Evolutionary conservation across 2,888 invertebrate genomes (phyloP), one percentile per base, ranked within the genome.

Genomic region (Rotaria magnacalcarata): DNA sequence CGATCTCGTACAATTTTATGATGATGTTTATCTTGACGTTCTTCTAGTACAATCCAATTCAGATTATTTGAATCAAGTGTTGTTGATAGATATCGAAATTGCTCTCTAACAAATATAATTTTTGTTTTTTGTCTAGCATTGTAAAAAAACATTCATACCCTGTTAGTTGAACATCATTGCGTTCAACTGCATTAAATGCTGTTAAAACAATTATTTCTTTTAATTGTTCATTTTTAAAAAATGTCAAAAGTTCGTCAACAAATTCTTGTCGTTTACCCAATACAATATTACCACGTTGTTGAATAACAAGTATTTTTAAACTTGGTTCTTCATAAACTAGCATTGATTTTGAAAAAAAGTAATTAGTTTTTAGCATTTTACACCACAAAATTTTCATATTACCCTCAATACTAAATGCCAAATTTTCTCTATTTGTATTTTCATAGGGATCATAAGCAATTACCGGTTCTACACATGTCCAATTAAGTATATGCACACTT

Each of bases 171-270:
- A 47, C 47, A 80, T 80, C 80, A 80, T 43, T 80, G 19, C 80
- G 80, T 80, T 80, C 80, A n/a, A 80, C 80, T 2, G 80, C 80
- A 47, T 80, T 80, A 80, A 80, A 80, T 47, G 80, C 43, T 10
- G 80, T 80, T 47, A 80, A 80, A 80, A 80, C 24, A 47, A 80
- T 47, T 5, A 80, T 80, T 80, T 80, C 80, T 80, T 80, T 80
- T 47, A 80, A 47, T 80, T 80, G 80, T 47, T 80, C 43, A 47
- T 80, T 80, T 47, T 80, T 80, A 47, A 47, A 43, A 80, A 80
- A 80, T 24, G 19, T 11, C 24, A 80, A 24, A 47, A 80, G n/a
- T 80, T 80, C 47, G n/a, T 47, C 47, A 14, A 80, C 80, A 80
- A 80, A 80, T 14, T 43, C 80, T 80, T 80, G 80, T n/a, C 80